A percentile compares a stretch with the other conserved stretches of the same genome.
phyloP scores from a whole-genome alignment of 2,113 vertebrate species.

The Rhombomys opimus region DNA sequence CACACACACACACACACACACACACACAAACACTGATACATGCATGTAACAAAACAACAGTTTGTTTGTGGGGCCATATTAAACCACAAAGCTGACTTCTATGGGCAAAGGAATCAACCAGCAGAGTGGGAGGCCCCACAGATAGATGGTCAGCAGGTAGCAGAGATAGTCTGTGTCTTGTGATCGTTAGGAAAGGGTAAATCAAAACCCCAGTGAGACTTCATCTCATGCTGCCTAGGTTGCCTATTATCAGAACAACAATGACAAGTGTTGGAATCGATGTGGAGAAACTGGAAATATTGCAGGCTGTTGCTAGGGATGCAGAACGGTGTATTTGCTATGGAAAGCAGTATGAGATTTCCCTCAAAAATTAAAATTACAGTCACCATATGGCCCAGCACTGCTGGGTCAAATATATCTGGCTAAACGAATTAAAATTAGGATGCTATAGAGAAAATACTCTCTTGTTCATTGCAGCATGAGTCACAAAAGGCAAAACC shows the following conservation, averaged over 20 bases:
- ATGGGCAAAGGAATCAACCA: background rate
- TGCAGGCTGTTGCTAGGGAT: background rate
- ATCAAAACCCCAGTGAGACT: background rate
- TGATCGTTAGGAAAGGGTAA: background rate
- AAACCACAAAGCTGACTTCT: background rate
- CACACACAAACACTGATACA: background rate
- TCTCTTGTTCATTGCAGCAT: background rate
- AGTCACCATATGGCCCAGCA: background rate
- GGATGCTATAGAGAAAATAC: background rate
- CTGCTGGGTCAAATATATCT: background rate
- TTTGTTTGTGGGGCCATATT: background rate
- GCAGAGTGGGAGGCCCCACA: background rate
- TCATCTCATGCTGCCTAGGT: background rate
- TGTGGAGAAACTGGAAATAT: background rate
- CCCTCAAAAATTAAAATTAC: constrained; percentile 9
- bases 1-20: no score
- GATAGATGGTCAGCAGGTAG: background rate
- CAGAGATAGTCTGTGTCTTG: background rate
- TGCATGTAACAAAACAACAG: background rate
- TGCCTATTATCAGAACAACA: background rate
- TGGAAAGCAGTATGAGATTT: background rate
- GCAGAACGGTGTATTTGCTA: background rate
- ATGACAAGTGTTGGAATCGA: background rate
- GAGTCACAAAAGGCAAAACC: background rate
- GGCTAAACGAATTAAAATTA: constrained; percentile 1